Percentiles rank a stretch among this genome's conserved stretches.
phyloP scores from a whole-genome alignment of 2,888 invertebrate genomes.

The Leistus spinibarbis region DNA sequence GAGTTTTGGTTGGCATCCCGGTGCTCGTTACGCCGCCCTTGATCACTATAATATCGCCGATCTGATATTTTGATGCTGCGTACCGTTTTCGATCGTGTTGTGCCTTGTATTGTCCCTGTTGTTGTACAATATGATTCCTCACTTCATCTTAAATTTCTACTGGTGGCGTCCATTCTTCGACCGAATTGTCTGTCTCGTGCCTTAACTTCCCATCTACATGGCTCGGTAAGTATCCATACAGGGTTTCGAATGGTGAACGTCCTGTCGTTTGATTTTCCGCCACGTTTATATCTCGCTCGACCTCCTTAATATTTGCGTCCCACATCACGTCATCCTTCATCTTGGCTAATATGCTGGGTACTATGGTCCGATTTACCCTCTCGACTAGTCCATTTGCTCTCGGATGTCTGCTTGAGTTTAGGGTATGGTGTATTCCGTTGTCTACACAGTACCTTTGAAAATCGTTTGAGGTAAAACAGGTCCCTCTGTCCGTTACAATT shows the following conservation, averaged over 20 bases:
- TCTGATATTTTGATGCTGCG: no score
- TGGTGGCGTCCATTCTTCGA: no score
- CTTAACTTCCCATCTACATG: no score
- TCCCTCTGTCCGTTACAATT: constrained; percentile 42
- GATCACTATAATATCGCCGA: no score
- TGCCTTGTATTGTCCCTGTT: no score
- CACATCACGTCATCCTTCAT: background rate
- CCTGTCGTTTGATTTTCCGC: background rate
- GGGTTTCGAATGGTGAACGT: constrained; percentile 5
- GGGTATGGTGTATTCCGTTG: background rate
- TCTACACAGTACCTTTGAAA: constrained; percentile 25
- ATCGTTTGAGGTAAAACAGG: constrained; percentile 33
- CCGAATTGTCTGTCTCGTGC: no score
- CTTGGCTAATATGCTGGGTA: background rate
- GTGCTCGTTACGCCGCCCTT: no score
- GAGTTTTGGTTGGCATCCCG: no score
- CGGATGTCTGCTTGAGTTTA: background rate
- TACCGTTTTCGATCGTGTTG: no score
- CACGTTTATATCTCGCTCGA: background rate
- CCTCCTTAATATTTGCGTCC: background rate
- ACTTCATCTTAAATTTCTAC: no score
- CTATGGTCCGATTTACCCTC: background rate
- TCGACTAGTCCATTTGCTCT: constrained; percentile 13
- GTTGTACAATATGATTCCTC: no score
- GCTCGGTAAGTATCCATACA: background rate